These are phyloP conservation scores for Sebastes paucispinis DNA, from an alignment of 2,797 vertebrate genomes.

Conservation along the genomic window DNA sequence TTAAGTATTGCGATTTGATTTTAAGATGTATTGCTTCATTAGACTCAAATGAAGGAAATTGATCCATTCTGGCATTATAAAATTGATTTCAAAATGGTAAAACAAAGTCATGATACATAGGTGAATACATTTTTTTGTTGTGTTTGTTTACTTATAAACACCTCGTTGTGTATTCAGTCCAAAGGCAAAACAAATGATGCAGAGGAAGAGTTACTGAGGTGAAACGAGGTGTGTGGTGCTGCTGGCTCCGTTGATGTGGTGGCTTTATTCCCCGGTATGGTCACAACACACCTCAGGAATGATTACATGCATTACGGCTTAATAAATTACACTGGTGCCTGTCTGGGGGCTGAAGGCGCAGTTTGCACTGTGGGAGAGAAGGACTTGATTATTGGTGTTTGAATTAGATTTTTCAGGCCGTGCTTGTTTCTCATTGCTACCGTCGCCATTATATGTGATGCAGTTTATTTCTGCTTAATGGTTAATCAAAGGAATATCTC, in stretches of 20 bases:
- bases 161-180: background rate
- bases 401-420: conserved; percentile 18
- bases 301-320: conserved; percentile 41
- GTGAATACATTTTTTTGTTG: too few relatives aligned
- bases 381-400: conserved; percentile 47
- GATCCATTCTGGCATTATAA: too few relatives aligned
- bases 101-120: too few relatives aligned
- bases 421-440: background rate
- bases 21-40: too few relatives aligned
- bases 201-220: background rate
- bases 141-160: background rate
- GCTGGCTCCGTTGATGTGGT: background rate
- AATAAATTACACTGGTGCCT: conserved; percentile 33
- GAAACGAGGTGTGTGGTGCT: background rate
- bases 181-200: background rate
- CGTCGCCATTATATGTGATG: background rate
- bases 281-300: conserved; percentile 34
- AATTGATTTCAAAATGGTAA: too few relatives aligned
- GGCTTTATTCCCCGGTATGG: conserved; percentile 33
- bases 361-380: conserved; percentile 18
- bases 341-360: conserved; percentile 19
- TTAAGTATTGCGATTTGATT: too few relatives aligned
- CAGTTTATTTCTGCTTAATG: background rate
- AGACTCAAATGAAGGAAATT: too few relatives aligned
- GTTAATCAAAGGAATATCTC: background rate